Conservation (phyloP, 2,113 vertebrate species). For the Acanthochromis polyacanthus region DNA sequence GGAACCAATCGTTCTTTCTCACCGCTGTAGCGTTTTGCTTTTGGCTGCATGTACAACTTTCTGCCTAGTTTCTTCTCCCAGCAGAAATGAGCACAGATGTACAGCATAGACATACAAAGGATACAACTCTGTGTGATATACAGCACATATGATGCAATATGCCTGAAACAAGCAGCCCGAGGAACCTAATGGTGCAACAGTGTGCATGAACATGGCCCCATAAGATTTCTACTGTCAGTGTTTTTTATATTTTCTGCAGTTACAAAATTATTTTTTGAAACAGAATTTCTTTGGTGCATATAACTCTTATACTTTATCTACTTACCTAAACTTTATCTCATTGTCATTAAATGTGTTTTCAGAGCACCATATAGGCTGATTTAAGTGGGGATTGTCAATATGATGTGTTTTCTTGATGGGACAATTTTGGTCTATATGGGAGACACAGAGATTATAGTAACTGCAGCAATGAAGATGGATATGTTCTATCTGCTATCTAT, state of each 20-base stretch:
- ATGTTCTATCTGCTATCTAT: neutral
- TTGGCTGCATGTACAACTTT: slow-evolving; percentile 11
- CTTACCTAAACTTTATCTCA: neutral
- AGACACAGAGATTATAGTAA: slow-evolving; percentile 5
- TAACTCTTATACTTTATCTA: slow-evolving; percentile 3
- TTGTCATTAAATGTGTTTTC: slow-evolving; percentile 22
- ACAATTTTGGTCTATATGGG: neutral
- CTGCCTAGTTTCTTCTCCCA: slow-evolving; percentile 1
- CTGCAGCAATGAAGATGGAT: neutral
- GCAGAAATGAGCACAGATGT: slow-evolving; percentile 15
- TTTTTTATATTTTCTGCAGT: slow-evolving; percentile 26
- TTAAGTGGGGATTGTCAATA: neutral
- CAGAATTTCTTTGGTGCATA: neutral
- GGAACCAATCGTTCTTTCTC: neutral
- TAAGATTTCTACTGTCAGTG: slow-evolving; percentile 29
- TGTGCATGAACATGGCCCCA: neutral
- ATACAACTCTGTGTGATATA: slow-evolving; percentile 34
- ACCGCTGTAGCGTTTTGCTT: neutral
- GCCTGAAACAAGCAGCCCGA: slow-evolving; percentile 51
- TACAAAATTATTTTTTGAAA: slow-evolving; percentile 9
- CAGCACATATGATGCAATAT: slow-evolving; percentile 52
- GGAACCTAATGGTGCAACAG: slow-evolving; percentile 18
- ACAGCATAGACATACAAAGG: slow-evolving; percentile 16
- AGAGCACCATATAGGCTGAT: slow-evolving; percentile 6
- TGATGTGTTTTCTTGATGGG: slow-evolving; percentile 18